Conservation (phyloP, 2,797 vertebrate genomes). For the Silurus lanzhouensis region DNA sequence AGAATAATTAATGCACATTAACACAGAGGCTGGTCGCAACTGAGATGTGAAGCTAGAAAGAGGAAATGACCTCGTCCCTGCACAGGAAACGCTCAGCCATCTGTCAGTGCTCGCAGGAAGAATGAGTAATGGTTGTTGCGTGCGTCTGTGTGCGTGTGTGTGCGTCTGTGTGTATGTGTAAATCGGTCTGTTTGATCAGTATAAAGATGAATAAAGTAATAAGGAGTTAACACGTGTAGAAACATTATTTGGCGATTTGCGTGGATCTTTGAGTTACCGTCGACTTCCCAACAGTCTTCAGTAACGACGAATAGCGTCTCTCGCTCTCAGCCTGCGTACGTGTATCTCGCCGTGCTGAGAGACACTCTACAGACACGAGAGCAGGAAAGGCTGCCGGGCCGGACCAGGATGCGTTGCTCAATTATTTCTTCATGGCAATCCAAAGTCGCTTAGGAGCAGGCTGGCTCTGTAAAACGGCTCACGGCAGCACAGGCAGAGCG, state of each 20-base stretch:
- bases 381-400: neutral
- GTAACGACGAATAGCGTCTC: too few relatives aligned
- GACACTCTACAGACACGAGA: neutral
- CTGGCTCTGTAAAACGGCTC: neutral
- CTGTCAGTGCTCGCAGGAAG: constrained; percentile 38
- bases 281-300: too few relatives aligned
- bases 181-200: neutral
- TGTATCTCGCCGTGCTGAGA: constrained; percentile 9
- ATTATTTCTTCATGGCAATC: constrained; percentile 5
- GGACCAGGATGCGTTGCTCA: neutral
- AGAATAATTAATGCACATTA: neutral
- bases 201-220: neutral
- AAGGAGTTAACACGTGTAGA: too few relatives aligned
- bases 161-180: neutral
- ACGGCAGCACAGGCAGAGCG: neutral
- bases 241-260: too few relatives aligned
- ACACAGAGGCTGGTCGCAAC: neutral
- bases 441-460: constrained; percentile 1
- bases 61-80: constrained; percentile 48
- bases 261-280: too few relatives aligned
- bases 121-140: constrained; percentile 11
- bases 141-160: neutral
- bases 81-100: constrained; percentile 30
- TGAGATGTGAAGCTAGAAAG: constrained; percentile 5
- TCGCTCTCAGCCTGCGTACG: neutral